Percentiles rank a stretch among this genome's conserved stretches.
phyloP scores from a whole-genome alignment of 2,797 vertebrate species.

The Sylvia borin region DNA sequence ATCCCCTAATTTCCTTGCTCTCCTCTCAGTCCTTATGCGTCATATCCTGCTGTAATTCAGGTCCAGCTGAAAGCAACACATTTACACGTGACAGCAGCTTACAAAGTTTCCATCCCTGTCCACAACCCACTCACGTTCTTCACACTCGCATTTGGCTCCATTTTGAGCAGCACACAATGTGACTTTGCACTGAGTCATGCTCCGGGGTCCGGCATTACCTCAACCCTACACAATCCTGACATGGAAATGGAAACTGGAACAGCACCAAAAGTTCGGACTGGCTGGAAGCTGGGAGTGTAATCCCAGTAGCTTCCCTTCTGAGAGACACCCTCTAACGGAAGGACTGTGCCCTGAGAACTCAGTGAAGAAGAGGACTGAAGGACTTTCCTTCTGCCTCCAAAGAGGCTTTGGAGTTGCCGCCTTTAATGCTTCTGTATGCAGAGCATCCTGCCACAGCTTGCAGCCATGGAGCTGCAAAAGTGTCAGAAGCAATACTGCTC shows the following conservation, averaged over 20 bases:
- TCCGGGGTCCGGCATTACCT: background rate
- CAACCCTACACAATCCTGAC: background rate
- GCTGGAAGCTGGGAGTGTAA: background rate
- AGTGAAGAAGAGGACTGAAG: background rate
- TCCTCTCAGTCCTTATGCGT: background rate
- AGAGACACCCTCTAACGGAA: background rate
- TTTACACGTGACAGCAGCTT: background rate
- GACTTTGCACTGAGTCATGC: background rate
- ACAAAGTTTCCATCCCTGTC: background rate
- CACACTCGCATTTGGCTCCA: background rate
- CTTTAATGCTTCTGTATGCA: background rate
- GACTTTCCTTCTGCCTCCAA: rapidly evolving
- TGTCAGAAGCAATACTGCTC: rapidly evolving
- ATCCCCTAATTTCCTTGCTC: background rate
- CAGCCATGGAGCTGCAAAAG: background rate
- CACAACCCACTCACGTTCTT: background rate
- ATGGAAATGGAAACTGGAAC: background rate
- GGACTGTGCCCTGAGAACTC: background rate
- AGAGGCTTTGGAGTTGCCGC: background rate
- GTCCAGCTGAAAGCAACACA: background rate
- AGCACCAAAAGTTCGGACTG: background rate
- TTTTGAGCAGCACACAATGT: background rate
- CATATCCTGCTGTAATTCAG: background rate
- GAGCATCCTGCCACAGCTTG: background rate
- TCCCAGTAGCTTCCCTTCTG: background rate